Conservation (phyloP, 2,113 vertebrate species). For the Calidris pygmaea region DNA sequence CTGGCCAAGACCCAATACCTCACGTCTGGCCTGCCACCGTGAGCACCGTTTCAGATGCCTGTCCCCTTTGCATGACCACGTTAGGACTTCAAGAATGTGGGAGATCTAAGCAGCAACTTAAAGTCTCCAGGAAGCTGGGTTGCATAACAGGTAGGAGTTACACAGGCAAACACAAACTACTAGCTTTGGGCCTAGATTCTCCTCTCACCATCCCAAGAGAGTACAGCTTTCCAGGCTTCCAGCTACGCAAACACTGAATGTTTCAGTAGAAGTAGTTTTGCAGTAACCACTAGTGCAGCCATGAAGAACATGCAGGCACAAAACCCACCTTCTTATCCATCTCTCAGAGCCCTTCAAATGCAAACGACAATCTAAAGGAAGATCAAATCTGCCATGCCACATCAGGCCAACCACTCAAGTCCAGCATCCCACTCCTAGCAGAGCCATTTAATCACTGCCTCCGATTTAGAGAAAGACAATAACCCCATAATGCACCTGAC, state of each 20-base stretch:
- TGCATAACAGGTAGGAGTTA: not conserved
- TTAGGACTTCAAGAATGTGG: not conserved
- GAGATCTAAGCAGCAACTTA: not conserved
- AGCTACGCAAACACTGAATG: not conserved
- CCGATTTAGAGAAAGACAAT: not conserved
- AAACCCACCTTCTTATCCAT: not conserved
- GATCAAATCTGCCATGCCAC: not conserved
- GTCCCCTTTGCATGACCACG: not conserved
- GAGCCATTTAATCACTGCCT: not conserved
- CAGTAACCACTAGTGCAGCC: not conserved
- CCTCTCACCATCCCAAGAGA: not conserved
- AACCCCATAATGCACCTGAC: constrained; percentile 39
- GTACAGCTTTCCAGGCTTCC: not conserved
- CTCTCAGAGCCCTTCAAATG: not conserved
- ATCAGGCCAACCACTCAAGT: not conserved
- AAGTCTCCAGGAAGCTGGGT: not conserved
- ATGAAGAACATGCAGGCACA: not conserved
- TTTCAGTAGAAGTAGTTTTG: not conserved
- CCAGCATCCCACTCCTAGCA: not conserved
- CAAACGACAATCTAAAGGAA: not conserved
- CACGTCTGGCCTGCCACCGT: not conserved
- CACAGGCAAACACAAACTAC: not conserved
- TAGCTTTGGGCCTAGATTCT: not conserved
- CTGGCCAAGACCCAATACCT: not conserved
- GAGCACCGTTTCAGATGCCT: not conserved